Base-by-base conservation (phyloP, 2,113 vertebrate genomes). In the Nothoprocta pentlandii region DNA sequence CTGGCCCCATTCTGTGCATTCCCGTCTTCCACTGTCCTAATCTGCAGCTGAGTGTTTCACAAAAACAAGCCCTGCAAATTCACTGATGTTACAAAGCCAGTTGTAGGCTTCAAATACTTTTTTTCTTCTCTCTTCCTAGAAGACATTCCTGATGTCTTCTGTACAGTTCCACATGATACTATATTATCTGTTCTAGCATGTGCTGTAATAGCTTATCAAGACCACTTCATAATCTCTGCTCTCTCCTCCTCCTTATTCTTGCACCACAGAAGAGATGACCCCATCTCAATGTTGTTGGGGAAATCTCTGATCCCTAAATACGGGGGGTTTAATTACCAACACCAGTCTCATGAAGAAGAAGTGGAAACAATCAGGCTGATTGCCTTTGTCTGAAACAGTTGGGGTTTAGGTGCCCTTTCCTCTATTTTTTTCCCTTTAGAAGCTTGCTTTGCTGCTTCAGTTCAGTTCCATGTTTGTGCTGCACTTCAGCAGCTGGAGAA, bases 381-480 rank as follows among this genome's bases (percentile, higher is more conserved):
- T 78, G 26, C 20, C 53, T 39, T 81, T 85, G 42, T 34, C 66
- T 9, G 21, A 82, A 84, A 73, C 69, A 51, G 21, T 42, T 73
- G 21, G 61, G 23, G 9, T 89, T 75, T 22, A 30, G 47, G 47
- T 49, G 28, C 44, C 66, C 10, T 79, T 28, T 22, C 71, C 21
- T 85, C 22, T 58, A 26, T 12, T 3, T 80, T 84, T 87, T 53
- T 44, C 42, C 2, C 11, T 89, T 58, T 54, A 19, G 81, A 64
- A 77, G 54, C 80, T 89, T 74, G 36, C 19, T 93, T 83, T 91
- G 16, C 76, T 91, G 56, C 66, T 88, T 92, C 81, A 49, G 30
- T 66, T 73, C 90, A 64, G 87, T 89, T 63, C 74, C 66, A 76
- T 53, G 62, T 51, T 92, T 32, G 42, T 75, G 90, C 74, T 81